Evolutionary conservation across 2,888 invertebrate species (phyloP).

Genomic region (Omphaloscelis lunosa): DNA sequence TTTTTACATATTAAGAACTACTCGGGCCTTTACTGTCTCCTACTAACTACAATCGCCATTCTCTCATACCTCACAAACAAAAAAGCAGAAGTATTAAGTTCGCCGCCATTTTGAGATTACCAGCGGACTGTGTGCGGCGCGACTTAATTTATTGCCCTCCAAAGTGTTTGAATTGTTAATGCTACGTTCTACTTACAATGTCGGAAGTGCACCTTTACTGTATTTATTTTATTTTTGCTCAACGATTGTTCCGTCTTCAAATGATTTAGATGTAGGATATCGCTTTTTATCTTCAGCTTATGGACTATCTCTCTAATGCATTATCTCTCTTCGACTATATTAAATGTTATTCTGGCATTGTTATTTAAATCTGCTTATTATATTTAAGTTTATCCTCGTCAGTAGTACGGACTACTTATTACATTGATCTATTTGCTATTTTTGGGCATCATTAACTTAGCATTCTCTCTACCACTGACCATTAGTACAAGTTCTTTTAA

Average conservation of each 20-base stretch:
- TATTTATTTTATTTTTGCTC: constrained; percentile 70
- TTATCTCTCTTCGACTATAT: not conserved
- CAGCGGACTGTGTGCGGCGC: constrained; percentile 77
- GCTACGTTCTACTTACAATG: constrained; percentile 77
- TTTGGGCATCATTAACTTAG: not conserved
- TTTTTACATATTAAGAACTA: no score
- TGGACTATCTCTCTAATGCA: constrained; percentile 5
- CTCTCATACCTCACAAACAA: constrained; percentile 67
- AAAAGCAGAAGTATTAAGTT: constrained; percentile 80
- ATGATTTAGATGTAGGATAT: constrained; percentile 59
- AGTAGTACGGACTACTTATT: not conserved
- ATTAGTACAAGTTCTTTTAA: not conserved
- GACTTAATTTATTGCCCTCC: constrained; percentile 86
- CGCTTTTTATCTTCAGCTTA: constrained; percentile 25
- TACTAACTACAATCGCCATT: constrained; percentile 31
- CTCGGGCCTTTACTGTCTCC: no score
- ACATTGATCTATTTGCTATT: not conserved
- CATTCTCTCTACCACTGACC: not conserved
- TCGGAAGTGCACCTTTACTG: constrained; percentile 67
- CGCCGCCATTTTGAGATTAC: constrained; percentile 87
- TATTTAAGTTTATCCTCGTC: no score
- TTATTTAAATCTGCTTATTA: not conserved
- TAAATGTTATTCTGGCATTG: not conserved
- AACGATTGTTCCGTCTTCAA: constrained; percentile 29
- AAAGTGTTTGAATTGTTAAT: constrained; percentile 89